phyloP scores from a whole-genome alignment of 2,888 invertebrate species.

The Zele albiditarsus region DNA sequence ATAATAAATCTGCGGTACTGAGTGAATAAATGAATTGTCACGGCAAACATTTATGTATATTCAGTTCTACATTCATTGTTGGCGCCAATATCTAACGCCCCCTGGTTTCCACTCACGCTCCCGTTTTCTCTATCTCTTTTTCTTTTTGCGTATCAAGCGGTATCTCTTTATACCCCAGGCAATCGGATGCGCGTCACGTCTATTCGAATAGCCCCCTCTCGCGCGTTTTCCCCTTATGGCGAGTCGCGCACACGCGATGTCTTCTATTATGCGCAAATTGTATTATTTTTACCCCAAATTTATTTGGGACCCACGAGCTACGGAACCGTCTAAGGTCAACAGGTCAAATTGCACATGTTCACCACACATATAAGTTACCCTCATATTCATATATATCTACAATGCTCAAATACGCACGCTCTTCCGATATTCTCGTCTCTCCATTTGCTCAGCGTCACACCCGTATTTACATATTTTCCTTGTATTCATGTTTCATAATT shows the following conservation, averaged over 20 bases:
- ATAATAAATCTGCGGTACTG: neutral
- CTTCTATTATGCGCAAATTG: slow-evolving; percentile 72
- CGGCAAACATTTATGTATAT: neutral
- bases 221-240: slow-evolving; percentile 46
- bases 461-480: slow-evolving; percentile 2
- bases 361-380: slow-evolving; percentile 63
- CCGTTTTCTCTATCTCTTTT: neutral
- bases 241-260: slow-evolving; percentile 60
- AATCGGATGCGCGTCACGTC: slow-evolving; percentile 30
- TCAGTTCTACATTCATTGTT: neutral
- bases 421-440: neutral
- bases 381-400: slow-evolving; percentile 37
- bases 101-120: neutral
- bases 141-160: slow-evolving; percentile 33
- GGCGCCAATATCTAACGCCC: neutral
- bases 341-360: slow-evolving; percentile 73
- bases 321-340: slow-evolving; percentile 64
- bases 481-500: neutral
- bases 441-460: slow-evolving; percentile 5
- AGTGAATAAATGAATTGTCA: neutral
- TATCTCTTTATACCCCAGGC: neutral
- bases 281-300: slow-evolving; percentile 73
- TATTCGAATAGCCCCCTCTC: slow-evolving; percentile 41
- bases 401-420: slow-evolving; percentile 38
- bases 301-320: slow-evolving; percentile 60